Base-by-base conservation (phyloP, 2,797 vertebrate species). In the Enteromius thamalakanensis region DNA sequence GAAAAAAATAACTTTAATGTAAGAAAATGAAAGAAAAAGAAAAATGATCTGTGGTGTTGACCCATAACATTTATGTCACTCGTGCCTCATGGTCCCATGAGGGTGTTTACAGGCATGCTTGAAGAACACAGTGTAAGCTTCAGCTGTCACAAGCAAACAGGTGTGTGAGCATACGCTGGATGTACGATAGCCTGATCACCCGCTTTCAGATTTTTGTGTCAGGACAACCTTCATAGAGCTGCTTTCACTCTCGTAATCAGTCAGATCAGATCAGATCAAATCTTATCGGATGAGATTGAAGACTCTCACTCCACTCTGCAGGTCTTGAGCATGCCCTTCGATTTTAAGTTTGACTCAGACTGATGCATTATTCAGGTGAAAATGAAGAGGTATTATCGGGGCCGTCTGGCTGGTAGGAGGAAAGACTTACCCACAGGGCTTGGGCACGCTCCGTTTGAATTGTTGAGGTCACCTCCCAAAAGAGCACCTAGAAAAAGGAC, bases 391-490 rank as follows among this genome's bases (percentile, higher is more conserved):
- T 78, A 55, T 78, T 71, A 83, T 76, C 60, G 42, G 53, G 65
- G 21, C 29, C 5, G 49, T 67, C 80, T 53, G 55, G 51, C 19
- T 69, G 26, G 40, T 60, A 70, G 19, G 47, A 74, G 26, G 69
- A 40, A 81, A 76, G 71, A 96, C 97, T 99, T 88, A 99, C 97
- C 96, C 32, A 99, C 96, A 3, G 98, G 98, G 89, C 98, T 99
- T 0, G 97, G 97, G 72, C 97, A 99, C 29, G 94, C 97, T 91
- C 98, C 97, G 0, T 99, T 99, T 0, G 96, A 96, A 91, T 94
- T 98, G 90, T 93, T 96, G 88, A 98, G 90, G 87, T 99, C 98
- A 87, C 97, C 96, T 55, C 97, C 97, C 0, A 99, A 90, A 93
- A 99, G 94, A 8, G 97, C 97, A 78, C 97, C 98, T 99, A 74